phyloP scores from a whole-genome alignment of 1,140 invertebrate genomes.

The Episyrphus balteatus region DNA sequence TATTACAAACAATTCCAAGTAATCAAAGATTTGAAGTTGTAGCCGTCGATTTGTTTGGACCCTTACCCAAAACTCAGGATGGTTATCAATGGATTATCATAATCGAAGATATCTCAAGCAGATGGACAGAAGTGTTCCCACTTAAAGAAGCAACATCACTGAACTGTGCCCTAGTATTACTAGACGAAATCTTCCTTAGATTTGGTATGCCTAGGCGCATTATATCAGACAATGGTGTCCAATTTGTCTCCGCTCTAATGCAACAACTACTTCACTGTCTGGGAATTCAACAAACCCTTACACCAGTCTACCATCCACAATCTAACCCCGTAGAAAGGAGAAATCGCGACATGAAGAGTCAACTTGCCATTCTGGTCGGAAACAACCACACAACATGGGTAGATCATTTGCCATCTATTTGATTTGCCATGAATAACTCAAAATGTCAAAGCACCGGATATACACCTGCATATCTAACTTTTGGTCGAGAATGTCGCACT shows the following conservation, averaged over 20 bases:
- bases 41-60: constrained; percentile 26
- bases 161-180: constrained; percentile 16
- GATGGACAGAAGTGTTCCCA: constrained; percentile 22
- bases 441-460: constrained; percentile 27
- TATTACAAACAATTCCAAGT: constrained; percentile 19
- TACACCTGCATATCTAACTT: constrained; percentile 35
- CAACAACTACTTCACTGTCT: constrained; percentile 10
- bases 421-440: constrained; percentile 36
- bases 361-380: constrained; percentile 24
- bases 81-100: constrained; percentile 22
- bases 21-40: no score
- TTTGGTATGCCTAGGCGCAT: constrained; percentile 28
- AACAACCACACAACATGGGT: constrained; percentile 32
- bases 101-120: constrained; percentile 18
- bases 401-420: constrained; percentile 22
- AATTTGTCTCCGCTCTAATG: constrained; percentile 18
- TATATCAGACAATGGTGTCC: constrained; percentile 30
- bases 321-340: constrained; percentile 31
- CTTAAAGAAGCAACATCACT: constrained; percentile 21
- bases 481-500: constrained; percentile 22
- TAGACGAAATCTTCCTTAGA: constrained; percentile 29
- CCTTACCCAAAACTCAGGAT: constrained; percentile 11
- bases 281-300: constrained; percentile 18
- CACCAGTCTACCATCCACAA: constrained; percentile 30
- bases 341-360: constrained; percentile 30